Base-by-base conservation (phyloP, 2,797 vertebrate species). In the Knipowitschia caucasica region DNA sequence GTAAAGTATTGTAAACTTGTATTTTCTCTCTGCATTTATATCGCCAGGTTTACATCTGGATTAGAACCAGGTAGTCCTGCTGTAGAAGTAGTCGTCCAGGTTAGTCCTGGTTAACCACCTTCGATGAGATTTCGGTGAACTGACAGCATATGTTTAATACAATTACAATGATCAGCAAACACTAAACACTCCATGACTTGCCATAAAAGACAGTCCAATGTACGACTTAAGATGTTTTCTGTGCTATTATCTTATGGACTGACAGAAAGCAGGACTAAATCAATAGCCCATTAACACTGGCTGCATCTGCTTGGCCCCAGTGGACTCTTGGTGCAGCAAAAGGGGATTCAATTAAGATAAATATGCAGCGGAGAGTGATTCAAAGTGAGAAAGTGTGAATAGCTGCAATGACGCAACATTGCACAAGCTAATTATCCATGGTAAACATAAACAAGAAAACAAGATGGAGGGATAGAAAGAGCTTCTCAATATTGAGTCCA, bases 201-300 rank as follows among this genome's bases (percentile, higher is more conserved):
- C 62, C 64, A n/a, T 62, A 50, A 72, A 69, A 74, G 65, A 71
- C 64, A 59, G 53, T 52, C 50, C 7, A n/a, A 57, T 72, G 52
- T 77, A 69, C 50, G 59, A 43, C 66, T 73, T 62, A 54, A 70
- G 56, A 66, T 38, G 9, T 61, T 45, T 70, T 81, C 6, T 5
- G 80, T 5, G 5, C 55, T 18, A 76, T 81, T 80, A 73, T 81
- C 70, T 80, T 64, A 78, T 29, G 29, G 55, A 63, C 56, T 34
- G 47, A 50, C 47, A 36, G 31, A 35, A 64, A 56, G 60, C 62
- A 52, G 52, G 65, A 61, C 57, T 62, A 57, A 82, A 87, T 82
- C 82, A 86, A 89, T 85, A 82, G 68, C 52, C 69, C 72, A 85
- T 84, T 83, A 86, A 84, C 77, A 80, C 69, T 45, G 53, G 49